Base-by-base conservation (phyloP, 2,113 vertebrate species). In the Manacus vitellinus region DNA sequence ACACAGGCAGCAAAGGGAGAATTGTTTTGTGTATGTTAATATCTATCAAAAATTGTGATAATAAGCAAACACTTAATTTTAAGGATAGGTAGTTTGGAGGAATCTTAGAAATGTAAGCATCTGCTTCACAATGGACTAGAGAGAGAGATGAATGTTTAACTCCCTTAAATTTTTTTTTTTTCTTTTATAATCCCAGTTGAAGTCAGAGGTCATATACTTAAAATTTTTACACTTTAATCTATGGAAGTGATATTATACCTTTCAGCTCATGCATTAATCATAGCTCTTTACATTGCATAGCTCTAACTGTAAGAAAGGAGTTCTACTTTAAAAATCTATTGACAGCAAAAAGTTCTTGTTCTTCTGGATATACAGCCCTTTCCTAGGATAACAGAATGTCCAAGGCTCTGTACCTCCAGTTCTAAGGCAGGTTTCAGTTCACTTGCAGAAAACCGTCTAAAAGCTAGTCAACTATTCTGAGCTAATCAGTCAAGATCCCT, bases 191-290 rank as follows among this genome's bases (percentile, higher is more conserved):
- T 89, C 39, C 28, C 31, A 70, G 44, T 44, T 68, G 37, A 94
- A 94, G 58, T 43, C 43, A 96, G 54, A 79, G 71, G 78, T 73
- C 77, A 70, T 79, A 88, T 49, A 72, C 47, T 87, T 86, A 81
- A 83, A 70, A n/a, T 54, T 90, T 93, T 93, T 85, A 56, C 78
- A 82, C 66, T 85, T 75, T 62, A 81, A 74, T 78, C 63, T 89
- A 31, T 58, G 52, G 65, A 89, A 85, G 70, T 75, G 77, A 30
- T 87, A 82, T 72, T 85, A 61, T 62, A 92, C 44, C 65, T 95
- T 91, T 70, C 77, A 68, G 24, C 41, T 92, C 66, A 85, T 78
- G 47, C 44, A 88, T 95, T 93, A 95, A 87, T 79, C 70, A 89
- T 72, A 82, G 2, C 10, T 75, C 56, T 94, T 95, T 94, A 76